Percentiles rank a stretch among this genome's conserved stretches.
phyloP scores from a whole-genome alignment of 1,140 invertebrate species.

The Cotesia vestalis region DNA sequence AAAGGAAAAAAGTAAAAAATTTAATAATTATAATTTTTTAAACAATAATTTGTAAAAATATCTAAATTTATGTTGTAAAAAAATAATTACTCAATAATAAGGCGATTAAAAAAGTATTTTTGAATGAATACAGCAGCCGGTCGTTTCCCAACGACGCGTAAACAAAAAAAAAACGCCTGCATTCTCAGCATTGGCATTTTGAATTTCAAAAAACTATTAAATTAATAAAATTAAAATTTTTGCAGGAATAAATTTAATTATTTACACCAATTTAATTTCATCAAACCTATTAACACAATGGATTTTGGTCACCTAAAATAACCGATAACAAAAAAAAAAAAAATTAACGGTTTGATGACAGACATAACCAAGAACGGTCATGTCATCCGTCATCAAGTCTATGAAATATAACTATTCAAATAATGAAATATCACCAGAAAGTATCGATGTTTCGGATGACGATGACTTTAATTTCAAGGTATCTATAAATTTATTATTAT shows the following conservation, averaged over 20 bases:
- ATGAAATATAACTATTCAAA: conserved; percentile 46
- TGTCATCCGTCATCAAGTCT: conserved; percentile 46
- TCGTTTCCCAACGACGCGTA: conserved; percentile 11
- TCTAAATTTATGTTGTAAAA: background rate
- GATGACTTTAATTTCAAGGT: conserved; percentile 62
- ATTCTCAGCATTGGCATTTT: background rate
- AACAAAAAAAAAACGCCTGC: conserved; percentile 9
- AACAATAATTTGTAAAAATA: too few species aligned
- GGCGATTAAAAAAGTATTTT: background rate
- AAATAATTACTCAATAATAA: background rate
- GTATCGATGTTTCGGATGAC: conserved; percentile 44
- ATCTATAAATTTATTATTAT: conserved; percentile 24
- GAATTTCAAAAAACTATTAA: conserved; percentile 4
- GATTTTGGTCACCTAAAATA: conserved; percentile 1
- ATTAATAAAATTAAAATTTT: conserved; percentile 6
- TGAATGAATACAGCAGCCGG: background rate
- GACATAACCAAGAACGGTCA: conserved; percentile 35
- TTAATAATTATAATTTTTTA: too few species aligned
- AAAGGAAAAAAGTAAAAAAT: too few species aligned
- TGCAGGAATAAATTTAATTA: conserved; percentile 1
- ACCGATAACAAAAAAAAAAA: conserved; percentile 16
- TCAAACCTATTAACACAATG: conserved; percentile 6
- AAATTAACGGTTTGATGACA: conserved; percentile 6
- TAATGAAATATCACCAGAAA: conserved; percentile 46
- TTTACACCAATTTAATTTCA: background rate